Evolutionary conservation across 1,140 invertebrate species (phyloP).

Genomic region (Chionoecetes opilio): DNA sequence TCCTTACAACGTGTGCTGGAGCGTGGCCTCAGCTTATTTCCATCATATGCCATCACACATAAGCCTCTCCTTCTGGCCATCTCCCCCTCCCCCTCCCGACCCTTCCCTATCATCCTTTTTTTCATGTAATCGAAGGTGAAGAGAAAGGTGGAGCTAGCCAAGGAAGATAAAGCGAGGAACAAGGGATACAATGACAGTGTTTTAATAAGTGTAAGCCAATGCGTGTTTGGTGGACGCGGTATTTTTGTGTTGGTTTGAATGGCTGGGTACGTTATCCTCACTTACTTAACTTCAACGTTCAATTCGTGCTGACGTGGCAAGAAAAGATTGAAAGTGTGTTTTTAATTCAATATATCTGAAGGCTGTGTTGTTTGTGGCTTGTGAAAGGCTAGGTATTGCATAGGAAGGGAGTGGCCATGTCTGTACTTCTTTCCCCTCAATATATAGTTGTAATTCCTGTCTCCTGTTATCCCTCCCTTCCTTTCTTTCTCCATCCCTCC

Average conservation of each 20-base stretch:
- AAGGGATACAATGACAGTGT: not conserved
- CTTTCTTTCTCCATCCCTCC: not conserved
- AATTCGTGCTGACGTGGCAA: too few relatives aligned
- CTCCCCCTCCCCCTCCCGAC: not conserved
- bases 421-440: not conserved
- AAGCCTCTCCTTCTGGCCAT: not conserved
- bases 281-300: too few relatives aligned
- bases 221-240: not conserved
- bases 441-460: not conserved
- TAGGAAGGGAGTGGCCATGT: not conserved
- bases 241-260: not conserved
- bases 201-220: too few relatives aligned
- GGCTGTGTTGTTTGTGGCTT: too few relatives aligned
- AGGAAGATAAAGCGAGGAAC: not conserved
- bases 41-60: conserved; percentile 5
- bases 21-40: not conserved
- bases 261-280: not conserved
- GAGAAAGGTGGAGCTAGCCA: not conserved
- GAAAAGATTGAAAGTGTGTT: too few relatives aligned
- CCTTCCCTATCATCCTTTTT: not conserved
- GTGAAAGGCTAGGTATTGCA: not conserved
- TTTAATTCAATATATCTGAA: too few relatives aligned
- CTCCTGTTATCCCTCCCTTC: not conserved
- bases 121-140: not conserved
- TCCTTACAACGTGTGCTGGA: not conserved